Percentiles rank a stretch among this genome's conserved stretches.
phyloP scores from a whole-genome alignment of 2,797 vertebrate genomes.

The Micropoecilia bifurca region DNA sequence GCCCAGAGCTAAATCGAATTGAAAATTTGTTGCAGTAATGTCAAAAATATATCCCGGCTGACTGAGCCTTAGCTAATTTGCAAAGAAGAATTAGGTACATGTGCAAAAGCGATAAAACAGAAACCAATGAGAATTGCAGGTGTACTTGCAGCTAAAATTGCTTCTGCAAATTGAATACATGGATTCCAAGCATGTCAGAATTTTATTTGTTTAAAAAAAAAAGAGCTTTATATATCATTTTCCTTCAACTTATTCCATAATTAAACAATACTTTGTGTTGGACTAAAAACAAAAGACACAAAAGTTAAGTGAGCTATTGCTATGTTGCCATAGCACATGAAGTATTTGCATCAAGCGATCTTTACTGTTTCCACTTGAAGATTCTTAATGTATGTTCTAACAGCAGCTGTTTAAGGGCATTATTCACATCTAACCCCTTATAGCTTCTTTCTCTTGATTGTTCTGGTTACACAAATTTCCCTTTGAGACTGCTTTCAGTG shows the following conservation, averaged over 20 bases:
- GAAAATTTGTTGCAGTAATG: background rate
- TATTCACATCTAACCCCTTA: background rate
- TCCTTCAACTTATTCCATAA: background rate
- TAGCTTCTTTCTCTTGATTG: background rate
- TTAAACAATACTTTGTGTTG: background rate
- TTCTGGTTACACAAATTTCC: background rate
- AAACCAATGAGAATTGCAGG: background rate
- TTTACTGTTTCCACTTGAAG: slow-evolving; percentile 1
- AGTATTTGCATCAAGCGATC: background rate
- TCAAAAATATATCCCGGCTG: background rate
- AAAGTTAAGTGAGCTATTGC: background rate
- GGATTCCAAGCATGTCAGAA: background rate
- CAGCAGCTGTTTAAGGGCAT: background rate
- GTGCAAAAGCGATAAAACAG: background rate
- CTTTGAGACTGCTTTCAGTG: slow-evolving; percentile 1
- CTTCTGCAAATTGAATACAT: background rate
- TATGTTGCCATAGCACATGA: background rate
- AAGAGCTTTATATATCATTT: background rate
- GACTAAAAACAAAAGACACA: background rate
- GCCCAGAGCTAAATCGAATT: background rate
- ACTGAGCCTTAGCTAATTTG: background rate
- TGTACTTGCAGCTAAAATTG: background rate
- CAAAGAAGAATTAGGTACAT: background rate
- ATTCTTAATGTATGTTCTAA: slow-evolving; percentile 8
- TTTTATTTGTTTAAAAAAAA: background rate